phyloP scores from a whole-genome alignment of 1,140 invertebrate species.

The Pachypsylla venusta region DNA sequence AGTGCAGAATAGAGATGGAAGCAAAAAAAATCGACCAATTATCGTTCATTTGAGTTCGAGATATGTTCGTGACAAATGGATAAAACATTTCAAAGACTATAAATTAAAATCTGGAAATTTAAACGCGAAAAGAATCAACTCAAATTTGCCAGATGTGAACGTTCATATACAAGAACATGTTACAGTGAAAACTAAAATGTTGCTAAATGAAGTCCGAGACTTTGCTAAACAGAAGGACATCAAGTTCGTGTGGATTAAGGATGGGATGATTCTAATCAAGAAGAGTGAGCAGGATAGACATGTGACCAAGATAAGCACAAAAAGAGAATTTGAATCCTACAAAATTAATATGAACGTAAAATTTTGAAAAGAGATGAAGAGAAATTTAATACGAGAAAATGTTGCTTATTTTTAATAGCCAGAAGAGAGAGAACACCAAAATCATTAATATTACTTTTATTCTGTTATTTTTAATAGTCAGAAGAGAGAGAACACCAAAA shows the following conservation, averaged over 20 bases:
- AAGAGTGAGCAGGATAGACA: neutral
- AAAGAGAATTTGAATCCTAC: neutral
- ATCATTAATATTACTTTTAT: no score
- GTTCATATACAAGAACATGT: neutral
- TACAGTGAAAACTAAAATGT: neutral
- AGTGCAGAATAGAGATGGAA: neutral
- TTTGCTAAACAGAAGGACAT: neutral
- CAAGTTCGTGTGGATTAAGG: neutral
- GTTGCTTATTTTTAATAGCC: neutral
- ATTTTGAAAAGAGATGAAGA: no score
- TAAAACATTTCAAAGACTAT: neutral
- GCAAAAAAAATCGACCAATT: neutral
- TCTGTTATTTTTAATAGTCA: neutral
- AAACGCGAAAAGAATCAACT: neutral
- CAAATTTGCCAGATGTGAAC: neutral
- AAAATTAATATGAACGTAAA: no score
- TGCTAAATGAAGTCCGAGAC: neutral
- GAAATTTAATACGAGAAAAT: no score
- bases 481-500: neutral
- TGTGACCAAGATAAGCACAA: neutral
- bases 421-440: neutral
- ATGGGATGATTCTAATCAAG: neutral
- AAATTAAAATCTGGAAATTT: neutral
- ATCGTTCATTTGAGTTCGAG: neutral
- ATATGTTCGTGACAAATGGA: neutral